Evolutionary conservation across 2,113 vertebrate genomes (phyloP), one percentile per base, ranked within the genome.

Genomic region (Takifugu flavidus): DNA sequence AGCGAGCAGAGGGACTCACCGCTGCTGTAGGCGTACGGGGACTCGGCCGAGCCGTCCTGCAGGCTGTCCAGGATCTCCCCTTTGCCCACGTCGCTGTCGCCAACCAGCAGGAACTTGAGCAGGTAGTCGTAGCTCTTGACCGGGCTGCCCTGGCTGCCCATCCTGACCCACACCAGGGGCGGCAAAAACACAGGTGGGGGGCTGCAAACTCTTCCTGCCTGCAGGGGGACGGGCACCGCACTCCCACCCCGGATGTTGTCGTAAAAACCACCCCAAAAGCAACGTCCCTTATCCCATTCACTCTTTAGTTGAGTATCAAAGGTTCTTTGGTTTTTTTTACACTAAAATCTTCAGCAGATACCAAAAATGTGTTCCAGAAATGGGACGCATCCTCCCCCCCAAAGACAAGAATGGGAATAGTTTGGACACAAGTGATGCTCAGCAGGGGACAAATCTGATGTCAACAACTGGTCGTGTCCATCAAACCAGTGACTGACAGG

Each of bases 101-200:
- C 96, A 12, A 98, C 95, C 85, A 98, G 90, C 66, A 98, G 89
- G 87, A 98, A 98, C 89, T 98, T 98, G 42, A 98, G 93, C 73
- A 97, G 92, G 82, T 98, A 98, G 87, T 98, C 96, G 77, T 98
- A 98, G 89, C 95, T 96, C 80, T 97, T 95, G 82, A 96, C 94
- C 3, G 96, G 96, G 90, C 96, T 98, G 70, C 95, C 95, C 89
- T 98, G 96, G 74, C 94, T 95, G 55, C 95, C 94, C 96, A 98
- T 98, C 65, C 64, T 89, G 62, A 79, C 87, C 92, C 90, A 90
- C 93, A 91, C 89, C 78, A 59, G 82, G 77, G 60, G 20, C 11
- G 28, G 54, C 50, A 31, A 31, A 31, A 31, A 6, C 52, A 65
- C 50, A 20, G 65, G 50, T 15, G 57, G 46, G 25, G 1, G 34